Evolutionary conservation across 2,113 vertebrate species (phyloP), one percentile per base, ranked within the genome.

Genomic region (Brienomyrus brachyistius): DNA sequence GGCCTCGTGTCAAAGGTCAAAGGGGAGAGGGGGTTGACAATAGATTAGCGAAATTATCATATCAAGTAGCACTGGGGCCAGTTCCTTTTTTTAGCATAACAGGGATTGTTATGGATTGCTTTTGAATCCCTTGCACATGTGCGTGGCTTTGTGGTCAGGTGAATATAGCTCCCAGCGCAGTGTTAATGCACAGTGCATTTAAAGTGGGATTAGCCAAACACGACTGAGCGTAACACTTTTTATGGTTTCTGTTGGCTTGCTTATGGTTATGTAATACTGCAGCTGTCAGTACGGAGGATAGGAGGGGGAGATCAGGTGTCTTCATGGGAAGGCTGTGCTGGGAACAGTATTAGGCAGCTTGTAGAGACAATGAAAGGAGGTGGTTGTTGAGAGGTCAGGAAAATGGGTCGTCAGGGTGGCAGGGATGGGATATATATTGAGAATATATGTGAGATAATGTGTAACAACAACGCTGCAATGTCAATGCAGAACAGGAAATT

Each of bases 201-300:
- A 84, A 43, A 48, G 43, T 84, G 82, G 82, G 45, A 23, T 23
- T 48, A 84, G 82, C 21, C 40, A 43, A 84, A 23, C 19, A 10
- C 21, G 23, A 43, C 82, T n/a, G n/a, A 45, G 82, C 21, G 10
- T 45, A n/a, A 56, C 27, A 35, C n/a, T 31, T n/a, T 35, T 82
- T 89, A 54, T 50, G 17, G 15, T 80, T 48, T 89, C 17, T 70
- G 23, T 66, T 80, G 45, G 59, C 56, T 74, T 45, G 11, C 35
- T 31, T 54, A 3, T 83, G 50, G 74, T 43, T 89, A 83, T 89
- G 77, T 82, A 89, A 54, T n/a, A 43, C 48, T 82, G 45, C 59
- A 66, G 87, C 83, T 87, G 85, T 87, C 48, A 54, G 51, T 31
- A 54, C 21, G 35, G 85, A 6, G 45, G 82, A 84, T 47, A 48